A percentile compares a stretch with the other conserved stretches of the same genome.
Evolutionary conservation across 2,888 invertebrate species (phyloP).

Genomic region (Byasa hedistus): DNA sequence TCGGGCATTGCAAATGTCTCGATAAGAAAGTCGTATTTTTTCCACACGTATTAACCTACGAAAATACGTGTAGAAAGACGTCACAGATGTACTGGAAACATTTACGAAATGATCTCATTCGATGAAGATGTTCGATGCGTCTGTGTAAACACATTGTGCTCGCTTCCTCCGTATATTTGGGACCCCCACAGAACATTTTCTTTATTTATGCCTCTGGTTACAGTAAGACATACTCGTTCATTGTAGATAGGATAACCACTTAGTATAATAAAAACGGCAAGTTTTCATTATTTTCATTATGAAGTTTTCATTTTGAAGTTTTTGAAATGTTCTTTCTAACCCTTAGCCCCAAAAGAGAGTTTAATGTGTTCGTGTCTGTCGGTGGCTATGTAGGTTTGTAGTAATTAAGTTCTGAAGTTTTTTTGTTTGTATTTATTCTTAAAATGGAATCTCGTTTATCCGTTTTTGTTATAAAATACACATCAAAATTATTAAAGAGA

Average conservation of each 20-base stretch:
- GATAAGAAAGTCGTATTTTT: too few species aligned
- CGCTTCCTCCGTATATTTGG: constrained; percentile 13
- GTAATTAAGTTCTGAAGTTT: too few species aligned
- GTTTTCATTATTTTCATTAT: constrained; percentile 1
- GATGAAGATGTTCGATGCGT: constrained; percentile 27
- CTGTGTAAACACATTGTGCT: constrained; percentile 24
- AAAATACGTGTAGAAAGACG: constrained; percentile 5
- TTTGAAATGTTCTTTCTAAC: neutral
- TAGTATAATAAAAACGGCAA: constrained; percentile 22
- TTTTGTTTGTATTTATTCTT: too few species aligned
- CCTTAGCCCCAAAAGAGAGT: too few species aligned
- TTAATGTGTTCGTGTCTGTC: too few species aligned
- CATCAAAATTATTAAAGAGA: too few species aligned
- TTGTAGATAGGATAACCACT: constrained; percentile 16
- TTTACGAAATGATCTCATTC: constrained; percentile 29
- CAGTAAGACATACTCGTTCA: constrained; percentile 12
- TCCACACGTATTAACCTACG: too few species aligned
- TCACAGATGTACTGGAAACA: constrained; percentile 20
- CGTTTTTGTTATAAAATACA: too few species aligned
- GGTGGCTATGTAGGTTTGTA: too few species aligned
- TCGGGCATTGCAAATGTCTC: too few species aligned
- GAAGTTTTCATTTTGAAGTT: neutral
- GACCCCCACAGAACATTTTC: constrained; percentile 20
- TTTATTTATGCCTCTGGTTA: constrained; percentile 2
- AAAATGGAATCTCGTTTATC: too few species aligned